Conservation (phyloP, 1,140 invertebrate genomes). For the Bathynomus jamesi region DNA sequence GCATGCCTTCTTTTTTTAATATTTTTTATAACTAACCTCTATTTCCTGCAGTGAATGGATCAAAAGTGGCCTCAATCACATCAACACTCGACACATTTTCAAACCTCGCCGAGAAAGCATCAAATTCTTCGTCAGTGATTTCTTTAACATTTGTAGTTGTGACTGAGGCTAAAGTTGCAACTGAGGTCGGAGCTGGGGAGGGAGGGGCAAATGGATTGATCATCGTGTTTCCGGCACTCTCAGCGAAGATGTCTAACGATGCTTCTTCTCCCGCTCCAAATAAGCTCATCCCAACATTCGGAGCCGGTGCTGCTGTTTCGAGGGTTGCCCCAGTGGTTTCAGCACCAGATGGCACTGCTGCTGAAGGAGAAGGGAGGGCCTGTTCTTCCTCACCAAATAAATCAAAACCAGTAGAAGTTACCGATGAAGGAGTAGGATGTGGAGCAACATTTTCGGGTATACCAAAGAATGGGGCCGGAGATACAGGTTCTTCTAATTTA, state of each 20-base stretch:
- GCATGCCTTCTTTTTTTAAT: too few species aligned
- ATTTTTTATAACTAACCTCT: too few species aligned
- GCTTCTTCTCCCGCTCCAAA: conserved; percentile 30
- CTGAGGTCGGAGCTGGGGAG: conserved; percentile 35
- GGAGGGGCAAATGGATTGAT: conserved; percentile 42
- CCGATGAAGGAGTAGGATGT: conserved; percentile 18
- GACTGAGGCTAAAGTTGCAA: conserved; percentile 9
- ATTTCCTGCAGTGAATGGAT: conserved; percentile 41
- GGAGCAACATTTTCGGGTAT: conserved; percentile 17
- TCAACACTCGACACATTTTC: conserved; percentile 50
- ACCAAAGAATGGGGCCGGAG: conserved; percentile 22
- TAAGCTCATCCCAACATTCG: conserved; percentile 36
- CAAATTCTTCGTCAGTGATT: conserved; percentile 55
- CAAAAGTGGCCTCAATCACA: conserved; percentile 40
- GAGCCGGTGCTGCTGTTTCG: conserved; percentile 24
- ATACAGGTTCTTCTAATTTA: conserved; percentile 21
- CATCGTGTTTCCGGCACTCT: conserved; percentile 36
- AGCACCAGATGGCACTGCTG: conserved; percentile 26
- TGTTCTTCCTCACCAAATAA: conserved; percentile 19
- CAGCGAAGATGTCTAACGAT: conserved; percentile 29
- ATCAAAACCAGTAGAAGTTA: conserved; percentile 22
- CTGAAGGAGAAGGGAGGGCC: conserved; percentile 1
- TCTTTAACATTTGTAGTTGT: conserved; percentile 12
- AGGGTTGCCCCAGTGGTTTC: conserved; percentile 31
- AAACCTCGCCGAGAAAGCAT: conserved; percentile 79